Conservation (phyloP, 2,113 vertebrate genomes). For the Callorhinus ursinus region DNA sequence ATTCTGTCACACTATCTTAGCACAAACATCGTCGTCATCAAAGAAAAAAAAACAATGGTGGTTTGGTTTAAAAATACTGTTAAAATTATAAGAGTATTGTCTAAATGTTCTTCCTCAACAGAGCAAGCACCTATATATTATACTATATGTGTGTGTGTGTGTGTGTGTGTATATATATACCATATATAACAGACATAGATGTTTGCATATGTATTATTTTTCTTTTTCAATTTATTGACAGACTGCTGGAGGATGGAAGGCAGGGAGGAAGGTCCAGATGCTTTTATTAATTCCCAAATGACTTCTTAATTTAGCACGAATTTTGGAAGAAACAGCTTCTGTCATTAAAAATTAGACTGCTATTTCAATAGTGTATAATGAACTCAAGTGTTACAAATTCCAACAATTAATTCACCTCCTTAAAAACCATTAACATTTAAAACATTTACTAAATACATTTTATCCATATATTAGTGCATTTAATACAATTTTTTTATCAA, state of each 20-base stretch:
- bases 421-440: neutral
- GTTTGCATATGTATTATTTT: neutral
- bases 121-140: neutral
- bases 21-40: neutral
- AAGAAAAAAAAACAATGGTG: neutral
- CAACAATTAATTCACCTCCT: neutral
- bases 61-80: neutral
- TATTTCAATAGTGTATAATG: neutral
- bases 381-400: slow-evolving; percentile 34
- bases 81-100: neutral
- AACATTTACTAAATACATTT: neutral
- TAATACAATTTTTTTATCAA: slow-evolving; percentile 10
- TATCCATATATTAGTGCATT: neutral
- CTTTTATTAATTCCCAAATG: slow-evolving; percentile 3
- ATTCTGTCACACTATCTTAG: neutral
- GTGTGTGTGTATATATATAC: neutral
- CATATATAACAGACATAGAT: neutral
- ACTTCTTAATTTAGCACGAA: slow-evolving; percentile 39
- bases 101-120: neutral
- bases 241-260: neutral
- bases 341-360: slow-evolving; percentile 17
- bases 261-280: neutral
- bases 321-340: slow-evolving; percentile 46
- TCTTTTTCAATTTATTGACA: slow-evolving; percentile 4
- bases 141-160: neutral